Base-by-base conservation (phyloP, 2,888 invertebrate species). In the Apodemia mormo region DNA sequence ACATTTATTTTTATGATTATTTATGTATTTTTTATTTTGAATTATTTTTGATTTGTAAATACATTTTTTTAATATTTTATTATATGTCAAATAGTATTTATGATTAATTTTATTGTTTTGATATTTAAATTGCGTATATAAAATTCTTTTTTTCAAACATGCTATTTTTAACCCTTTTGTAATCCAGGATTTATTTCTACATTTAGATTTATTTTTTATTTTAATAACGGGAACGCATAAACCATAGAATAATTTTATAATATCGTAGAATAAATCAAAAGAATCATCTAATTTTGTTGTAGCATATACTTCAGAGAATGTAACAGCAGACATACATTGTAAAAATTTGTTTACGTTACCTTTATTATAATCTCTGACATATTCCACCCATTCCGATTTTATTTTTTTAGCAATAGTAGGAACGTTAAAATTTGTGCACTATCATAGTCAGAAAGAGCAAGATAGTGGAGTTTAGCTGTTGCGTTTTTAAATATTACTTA, bases 401-500 rank as follows among this genome's bases (percentile, higher is more conserved):
- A 22, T 22, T n/a, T 22, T 54, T 54, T 54, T 54, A 54, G 22
- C n/a, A 22, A 5, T 66, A 29, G 12, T 12, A 6, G 40, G 29
- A 7, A 66, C 2, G 45, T 66, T 10, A 69, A 12, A 12, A 29
- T 43, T 69, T 69, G 65, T 43, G 65, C 69, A 22, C 54, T 69
- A 40, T 69, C 69, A 52, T 69, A 65, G 37, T 69, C 69, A 2
- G 69, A 69, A 10, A 71, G 69, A 54, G 70, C 72, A 68, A 74
- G 67, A 69, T 74, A 71, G 71, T 73, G 71, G 68, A 72, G 69
- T 68, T 70, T 68, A 66, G 70, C 75, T 68, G 68, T 72, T 70
- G 70, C 71, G 68, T 66, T 70, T 71, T 72, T 75, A n/a, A 67
- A 73, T 72, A 70, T 75, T 72, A 71, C 75, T 73, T 70, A 75